These are phyloP conservation scores for Acanthochromis polyacanthus DNA, from an alignment of 2,113 vertebrate genomes.

Conservation along the genomic window DNA sequence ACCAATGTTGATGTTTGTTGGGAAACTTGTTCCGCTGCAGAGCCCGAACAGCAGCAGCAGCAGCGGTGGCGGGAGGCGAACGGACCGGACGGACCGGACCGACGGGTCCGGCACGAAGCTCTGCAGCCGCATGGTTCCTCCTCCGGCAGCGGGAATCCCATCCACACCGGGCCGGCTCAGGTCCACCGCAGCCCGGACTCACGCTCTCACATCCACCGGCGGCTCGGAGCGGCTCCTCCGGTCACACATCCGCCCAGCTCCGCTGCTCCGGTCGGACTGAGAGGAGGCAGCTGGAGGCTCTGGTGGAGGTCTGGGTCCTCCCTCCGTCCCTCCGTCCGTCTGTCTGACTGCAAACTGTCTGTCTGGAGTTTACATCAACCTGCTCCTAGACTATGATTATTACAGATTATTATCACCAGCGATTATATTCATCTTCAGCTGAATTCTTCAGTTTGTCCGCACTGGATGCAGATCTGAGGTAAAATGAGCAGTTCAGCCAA, in stretches of 20 bases:
- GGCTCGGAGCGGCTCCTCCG: not conserved
- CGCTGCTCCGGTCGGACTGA: not conserved
- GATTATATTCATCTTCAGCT: too few species aligned
- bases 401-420: too few species aligned
- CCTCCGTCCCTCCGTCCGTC: not conserved
- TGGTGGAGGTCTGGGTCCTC: not conserved
- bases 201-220: slow-evolving; percentile 40
- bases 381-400: too few species aligned
- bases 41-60: slow-evolving; percentile 88
- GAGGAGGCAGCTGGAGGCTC: too few species aligned
- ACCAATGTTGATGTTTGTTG: slow-evolving; percentile 99
- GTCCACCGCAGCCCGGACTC: slow-evolving; percentile 50
- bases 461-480: too few species aligned
- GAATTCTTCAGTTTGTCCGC: too few species aligned
- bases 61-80: slow-evolving; percentile 84
- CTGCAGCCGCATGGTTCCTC: slow-evolving; percentile 92
- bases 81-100: not conserved
- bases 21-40: slow-evolving; percentile 95
- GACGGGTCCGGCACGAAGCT: slow-evolving; percentile 83
- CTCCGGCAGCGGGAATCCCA: slow-evolving; percentile 88
- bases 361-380: too few species aligned
- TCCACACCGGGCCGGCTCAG: slow-evolving; percentile 85
- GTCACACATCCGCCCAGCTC: not conserved
- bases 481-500: too few species aligned
- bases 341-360: too few species aligned